Conservation (phyloP, 1,140 invertebrate species). For the Bradynema listronoti region DNA sequence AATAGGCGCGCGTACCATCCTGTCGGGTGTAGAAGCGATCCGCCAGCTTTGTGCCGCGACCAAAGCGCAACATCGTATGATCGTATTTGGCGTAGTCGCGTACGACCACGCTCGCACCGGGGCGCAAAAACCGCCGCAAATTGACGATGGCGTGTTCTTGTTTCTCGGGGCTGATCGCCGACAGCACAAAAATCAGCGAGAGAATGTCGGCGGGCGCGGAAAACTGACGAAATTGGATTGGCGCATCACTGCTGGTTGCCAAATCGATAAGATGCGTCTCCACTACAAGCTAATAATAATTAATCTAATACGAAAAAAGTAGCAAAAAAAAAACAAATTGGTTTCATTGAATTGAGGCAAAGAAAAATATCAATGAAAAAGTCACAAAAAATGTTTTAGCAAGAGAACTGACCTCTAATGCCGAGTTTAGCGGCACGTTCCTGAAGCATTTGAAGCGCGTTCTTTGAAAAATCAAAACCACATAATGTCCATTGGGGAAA, state of each 20-base stretch:
- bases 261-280: constrained; percentile 40
- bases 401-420: constrained; percentile 16
- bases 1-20: constrained; percentile 94
- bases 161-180: constrained; percentile 73
- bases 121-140: constrained; percentile 63
- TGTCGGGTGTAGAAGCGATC: constrained; percentile 79
- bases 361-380: not conserved
- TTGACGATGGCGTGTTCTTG: constrained; percentile 69
- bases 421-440: constrained; percentile 31
- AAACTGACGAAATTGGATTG: constrained; percentile 47
- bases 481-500: constrained; percentile 69
- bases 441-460: constrained; percentile 37
- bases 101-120: constrained; percentile 27
- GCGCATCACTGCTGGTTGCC: constrained; percentile 14
- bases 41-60: constrained; percentile 65
- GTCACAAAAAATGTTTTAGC: not conserved
- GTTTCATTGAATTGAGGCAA: too few relatives aligned
- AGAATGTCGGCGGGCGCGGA: constrained; percentile 66
- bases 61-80: constrained; percentile 88
- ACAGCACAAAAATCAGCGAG: constrained; percentile 73
- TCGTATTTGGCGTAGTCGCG: constrained; percentile 66
- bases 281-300: constrained; percentile 13
- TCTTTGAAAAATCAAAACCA: constrained; percentile 87
- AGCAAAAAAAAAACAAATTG: too few relatives aligned
- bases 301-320: too few relatives aligned